A percentile compares a stretch with the other conserved stretches of the same genome.
These are phyloP conservation scores for Lophochroa leadbeateri DNA, from an alignment of 2,113 vertebrate species.

Conservation along the genomic window DNA sequence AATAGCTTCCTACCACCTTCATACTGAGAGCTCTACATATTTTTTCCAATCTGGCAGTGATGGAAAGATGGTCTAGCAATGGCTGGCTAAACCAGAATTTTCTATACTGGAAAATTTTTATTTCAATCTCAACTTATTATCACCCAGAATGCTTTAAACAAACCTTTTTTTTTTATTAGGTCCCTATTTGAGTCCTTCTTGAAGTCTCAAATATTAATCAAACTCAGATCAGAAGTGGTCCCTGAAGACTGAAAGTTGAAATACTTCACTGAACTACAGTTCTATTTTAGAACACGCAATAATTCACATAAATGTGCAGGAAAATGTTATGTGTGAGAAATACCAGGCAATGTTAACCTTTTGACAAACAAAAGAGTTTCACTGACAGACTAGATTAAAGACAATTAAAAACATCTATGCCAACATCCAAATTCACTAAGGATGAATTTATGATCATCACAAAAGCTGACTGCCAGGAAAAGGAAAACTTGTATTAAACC, in stretches of 20 bases:
- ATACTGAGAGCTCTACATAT: background rate
- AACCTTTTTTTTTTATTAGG: background rate
- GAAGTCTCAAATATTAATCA: background rate
- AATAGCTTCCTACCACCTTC: background rate
- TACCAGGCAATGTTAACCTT: background rate
- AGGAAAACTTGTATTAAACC: background rate
- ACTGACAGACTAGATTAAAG: background rate
- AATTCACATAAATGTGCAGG: background rate
- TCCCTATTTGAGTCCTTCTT: background rate
- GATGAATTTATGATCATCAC: background rate
- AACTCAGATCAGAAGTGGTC: background rate
- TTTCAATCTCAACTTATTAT: background rate
- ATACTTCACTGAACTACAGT: background rate
- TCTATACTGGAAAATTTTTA: background rate
- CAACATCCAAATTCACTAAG: background rate
- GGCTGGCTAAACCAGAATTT: background rate
- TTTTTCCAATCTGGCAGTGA: background rate
- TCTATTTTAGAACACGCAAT: background rate
- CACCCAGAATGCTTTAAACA: background rate
- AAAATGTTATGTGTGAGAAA: background rate
- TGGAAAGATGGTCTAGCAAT: background rate
- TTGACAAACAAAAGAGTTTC: background rate
- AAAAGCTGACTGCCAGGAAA: background rate
- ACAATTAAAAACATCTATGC: background rate
- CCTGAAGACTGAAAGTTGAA: background rate